Evolutionary conservation across 2,113 vertebrate genomes (phyloP).

Genomic region (Muntiacus reevesi): DNA sequence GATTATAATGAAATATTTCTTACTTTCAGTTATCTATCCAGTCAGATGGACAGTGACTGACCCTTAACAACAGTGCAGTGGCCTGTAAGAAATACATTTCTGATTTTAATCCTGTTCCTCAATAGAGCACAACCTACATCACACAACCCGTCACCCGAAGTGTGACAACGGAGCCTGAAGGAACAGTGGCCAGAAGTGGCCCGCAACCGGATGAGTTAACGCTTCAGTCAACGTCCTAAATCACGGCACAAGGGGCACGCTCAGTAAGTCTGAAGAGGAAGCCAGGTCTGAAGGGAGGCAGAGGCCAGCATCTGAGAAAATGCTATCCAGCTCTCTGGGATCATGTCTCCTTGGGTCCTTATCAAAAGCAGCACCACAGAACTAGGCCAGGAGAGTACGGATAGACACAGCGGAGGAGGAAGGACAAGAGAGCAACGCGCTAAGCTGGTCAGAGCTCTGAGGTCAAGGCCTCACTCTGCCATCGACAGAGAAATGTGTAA

Average conservation of each 20-base stretch:
- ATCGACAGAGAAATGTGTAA: background rate
- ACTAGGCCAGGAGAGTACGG: background rate
- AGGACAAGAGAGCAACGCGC: background rate
- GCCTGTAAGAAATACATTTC: background rate
- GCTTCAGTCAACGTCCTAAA: background rate
- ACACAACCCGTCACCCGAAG: background rate
- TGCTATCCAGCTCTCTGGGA: background rate
- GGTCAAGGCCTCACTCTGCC: background rate
- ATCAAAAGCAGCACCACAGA: background rate
- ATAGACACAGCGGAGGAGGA: fast-evolving
- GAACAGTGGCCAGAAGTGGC: background rate
- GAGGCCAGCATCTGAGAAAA: background rate
- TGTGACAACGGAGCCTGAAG: background rate
- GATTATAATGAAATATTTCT: background rate
- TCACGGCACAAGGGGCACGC: background rate
- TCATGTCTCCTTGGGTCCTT: background rate
- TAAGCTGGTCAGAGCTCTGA: background rate
- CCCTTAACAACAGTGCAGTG: background rate
- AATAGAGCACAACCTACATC: background rate
- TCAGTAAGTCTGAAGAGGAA: background rate
- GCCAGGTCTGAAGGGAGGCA: background rate
- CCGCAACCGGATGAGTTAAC: background rate
- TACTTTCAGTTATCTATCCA: background rate
- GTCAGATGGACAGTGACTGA: background rate
- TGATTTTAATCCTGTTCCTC: constrained; percentile 41